Evolutionary conservation across 1,140 invertebrate genomes (phyloP).

Genomic region (Hypsibius dujardini): DNA sequence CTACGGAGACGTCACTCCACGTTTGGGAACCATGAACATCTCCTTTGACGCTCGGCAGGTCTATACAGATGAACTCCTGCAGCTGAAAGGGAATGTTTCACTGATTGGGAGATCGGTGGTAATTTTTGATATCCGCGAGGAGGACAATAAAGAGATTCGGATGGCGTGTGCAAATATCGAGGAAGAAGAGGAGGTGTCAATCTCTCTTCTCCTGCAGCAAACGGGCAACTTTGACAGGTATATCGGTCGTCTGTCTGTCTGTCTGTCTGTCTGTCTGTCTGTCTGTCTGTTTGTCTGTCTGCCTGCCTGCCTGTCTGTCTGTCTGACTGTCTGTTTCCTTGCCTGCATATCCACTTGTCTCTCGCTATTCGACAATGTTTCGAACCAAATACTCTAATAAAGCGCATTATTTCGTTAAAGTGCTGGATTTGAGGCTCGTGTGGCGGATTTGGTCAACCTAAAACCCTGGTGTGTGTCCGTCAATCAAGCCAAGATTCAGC

Average conservation of each 20-base stretch:
- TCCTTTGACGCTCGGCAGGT: not conserved
- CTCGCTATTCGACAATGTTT: too few species aligned
- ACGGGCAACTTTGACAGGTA: constrained; percentile 12
- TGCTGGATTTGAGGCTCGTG: not conserved
- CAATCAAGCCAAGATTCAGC: not conserved
- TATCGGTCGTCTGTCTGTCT: too few species aligned
- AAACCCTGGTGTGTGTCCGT: not conserved
- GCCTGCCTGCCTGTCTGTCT: too few species aligned
- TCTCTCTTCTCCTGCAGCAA: not conserved
- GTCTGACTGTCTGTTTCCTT: too few species aligned
- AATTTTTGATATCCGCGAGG: not conserved
- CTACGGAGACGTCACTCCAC: constrained; percentile 2
- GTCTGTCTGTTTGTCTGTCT: too few species aligned
- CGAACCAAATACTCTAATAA: too few species aligned
- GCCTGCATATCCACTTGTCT: too few species aligned
- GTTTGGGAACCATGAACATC: not conserved
- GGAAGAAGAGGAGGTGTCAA: not conserved
- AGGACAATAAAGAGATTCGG: not conserved
- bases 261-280: too few species aligned
- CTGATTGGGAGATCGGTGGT: constrained; percentile 1
- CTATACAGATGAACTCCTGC: constrained; percentile 1
- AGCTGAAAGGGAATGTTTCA: constrained; percentile 11
- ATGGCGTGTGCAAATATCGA: constrained; percentile 7
- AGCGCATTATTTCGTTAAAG: not conserved
- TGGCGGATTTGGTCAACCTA: not conserved